Evolutionary conservation across 2,888 invertebrate genomes (phyloP).

Genomic region (Cheilosia grossa): DNA sequence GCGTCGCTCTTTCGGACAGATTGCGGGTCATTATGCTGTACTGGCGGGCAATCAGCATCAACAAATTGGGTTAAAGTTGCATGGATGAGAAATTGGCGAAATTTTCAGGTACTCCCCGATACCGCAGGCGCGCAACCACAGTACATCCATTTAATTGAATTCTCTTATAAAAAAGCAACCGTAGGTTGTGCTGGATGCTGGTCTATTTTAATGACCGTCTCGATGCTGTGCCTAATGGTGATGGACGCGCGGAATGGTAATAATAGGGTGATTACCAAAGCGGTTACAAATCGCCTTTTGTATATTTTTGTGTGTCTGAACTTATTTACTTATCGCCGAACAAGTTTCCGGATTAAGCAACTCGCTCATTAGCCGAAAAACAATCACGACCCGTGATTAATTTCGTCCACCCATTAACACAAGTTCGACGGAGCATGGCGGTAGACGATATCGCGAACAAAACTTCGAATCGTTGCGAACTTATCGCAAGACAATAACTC

Average conservation of each 20-base stretch:
- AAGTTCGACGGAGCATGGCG: slow-evolving; percentile 29
- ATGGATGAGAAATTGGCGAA: slow-evolving; percentile 28
- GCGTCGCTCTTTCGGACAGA: slow-evolving; percentile 41
- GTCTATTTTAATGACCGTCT: slow-evolving; percentile 38
- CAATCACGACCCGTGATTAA: slow-evolving; percentile 52
- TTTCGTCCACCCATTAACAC: slow-evolving; percentile 54
- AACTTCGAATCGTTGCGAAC: slow-evolving; percentile 56
- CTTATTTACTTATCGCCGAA: slow-evolving; percentile 12
- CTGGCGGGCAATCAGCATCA: slow-evolving; percentile 53
- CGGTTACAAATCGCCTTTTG: slow-evolving; percentile 19
- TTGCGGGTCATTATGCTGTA: slow-evolving; percentile 51
- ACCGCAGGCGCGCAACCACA: slow-evolving; percentile 9
- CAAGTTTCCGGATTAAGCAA: slow-evolving; percentile 44
- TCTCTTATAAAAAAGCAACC: neutral
- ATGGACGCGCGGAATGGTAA: slow-evolving; percentile 24
- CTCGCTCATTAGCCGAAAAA: slow-evolving; percentile 41
- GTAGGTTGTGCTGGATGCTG: slow-evolving; percentile 6
- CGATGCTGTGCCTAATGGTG: slow-evolving; percentile 17
- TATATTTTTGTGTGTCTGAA: neutral
- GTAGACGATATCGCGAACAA: slow-evolving; percentile 31
- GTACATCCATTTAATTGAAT: slow-evolving; percentile 21
- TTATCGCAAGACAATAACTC: slow-evolving; percentile 63
- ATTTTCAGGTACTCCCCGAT: slow-evolving; percentile 37
- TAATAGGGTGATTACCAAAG: slow-evolving; percentile 31
- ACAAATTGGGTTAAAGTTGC: slow-evolving; percentile 57